These are phyloP conservation scores for Drosophila tripunctata DNA, from an alignment of 2,888 invertebrate genomes.

Conservation along the genomic window DNA sequence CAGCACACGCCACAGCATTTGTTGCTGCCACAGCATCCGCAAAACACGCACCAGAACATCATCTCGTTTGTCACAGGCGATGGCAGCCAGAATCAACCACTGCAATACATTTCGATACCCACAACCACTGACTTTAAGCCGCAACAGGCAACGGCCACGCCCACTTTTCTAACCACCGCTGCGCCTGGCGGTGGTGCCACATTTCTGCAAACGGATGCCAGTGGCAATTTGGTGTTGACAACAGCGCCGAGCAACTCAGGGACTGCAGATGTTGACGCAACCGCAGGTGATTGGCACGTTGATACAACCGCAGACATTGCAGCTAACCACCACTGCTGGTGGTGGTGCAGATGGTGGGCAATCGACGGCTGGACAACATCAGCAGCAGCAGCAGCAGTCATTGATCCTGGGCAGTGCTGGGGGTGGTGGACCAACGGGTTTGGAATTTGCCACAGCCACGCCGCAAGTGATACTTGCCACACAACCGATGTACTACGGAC, in stretches of 20 bases:
- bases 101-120: constrained; percentile 89
- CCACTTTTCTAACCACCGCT: constrained; percentile 82
- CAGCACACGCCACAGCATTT: constrained; percentile 61
- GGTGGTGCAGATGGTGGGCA: too few species aligned
- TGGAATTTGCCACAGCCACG: constrained; percentile 75
- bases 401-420: constrained; percentile 70
- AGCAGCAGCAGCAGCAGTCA: too few species aligned
- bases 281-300: constrained; percentile 87
- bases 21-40: constrained; percentile 84
- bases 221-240: constrained; percentile 87
- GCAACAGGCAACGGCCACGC: constrained; percentile 82
- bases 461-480: constrained; percentile 86
- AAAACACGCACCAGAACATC: constrained; percentile 84
- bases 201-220: constrained; percentile 86
- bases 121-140: constrained; percentile 87
- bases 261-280: constrained; percentile 86
- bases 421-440: constrained; percentile 40
- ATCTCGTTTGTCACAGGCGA: constrained; percentile 84
- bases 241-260: constrained; percentile 83
- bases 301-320: constrained; percentile 87
- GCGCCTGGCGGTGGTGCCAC: constrained; percentile 85
- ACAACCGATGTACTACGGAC: constrained; percentile 92
- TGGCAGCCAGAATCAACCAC: constrained; percentile 86
- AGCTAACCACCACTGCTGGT: constrained; percentile 84
- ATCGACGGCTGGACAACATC: too few species aligned